phyloP scores from a whole-genome alignment of 2,797 vertebrate species.

The Chiloscyllium punctatum region DNA sequence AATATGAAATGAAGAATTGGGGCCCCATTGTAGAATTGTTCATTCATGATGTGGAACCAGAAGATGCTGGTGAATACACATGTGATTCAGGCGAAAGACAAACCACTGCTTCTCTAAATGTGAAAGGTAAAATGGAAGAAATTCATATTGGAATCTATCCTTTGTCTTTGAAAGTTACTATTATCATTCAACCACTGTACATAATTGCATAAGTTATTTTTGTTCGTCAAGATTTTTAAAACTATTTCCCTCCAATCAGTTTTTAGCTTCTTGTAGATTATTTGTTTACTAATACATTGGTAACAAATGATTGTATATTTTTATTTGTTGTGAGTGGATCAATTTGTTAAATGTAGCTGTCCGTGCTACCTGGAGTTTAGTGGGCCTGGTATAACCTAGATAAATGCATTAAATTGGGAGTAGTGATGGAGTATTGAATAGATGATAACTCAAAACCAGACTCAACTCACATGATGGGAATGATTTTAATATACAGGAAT shows the following conservation, averaged over 20 bases:
- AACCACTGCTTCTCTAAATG: slow-evolving; percentile 24
- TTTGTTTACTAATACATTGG: neutral
- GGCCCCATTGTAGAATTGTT: neutral
- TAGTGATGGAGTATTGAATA: neutral
- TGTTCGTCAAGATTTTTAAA: neutral
- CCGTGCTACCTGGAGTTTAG: neutral
- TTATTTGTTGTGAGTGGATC: neutral
- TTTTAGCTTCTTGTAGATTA: neutral
- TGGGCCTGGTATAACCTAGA: neutral
- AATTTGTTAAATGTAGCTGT: neutral
- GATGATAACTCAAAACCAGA: neutral
- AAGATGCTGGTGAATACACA: slow-evolving; percentile 33
- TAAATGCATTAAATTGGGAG: neutral
- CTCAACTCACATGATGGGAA: neutral
- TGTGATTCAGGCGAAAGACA: slow-evolving; percentile 37
- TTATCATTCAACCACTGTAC: neutral
- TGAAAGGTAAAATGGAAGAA: slow-evolving; percentile 20
- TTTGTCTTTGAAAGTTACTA: neutral
- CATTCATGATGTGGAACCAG: slow-evolving; percentile 31
- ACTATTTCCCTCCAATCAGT: neutral
- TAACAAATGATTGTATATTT: neutral
- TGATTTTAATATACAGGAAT: neutral
- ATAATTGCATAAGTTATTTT: neutral
- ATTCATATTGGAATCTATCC: neutral
- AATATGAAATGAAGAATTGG: slow-evolving; percentile 41